Evolutionary conservation across 2,113 vertebrate species (phyloP), one percentile per base, ranked within the genome.

Genomic region (Paedocypris sp.): DNA sequence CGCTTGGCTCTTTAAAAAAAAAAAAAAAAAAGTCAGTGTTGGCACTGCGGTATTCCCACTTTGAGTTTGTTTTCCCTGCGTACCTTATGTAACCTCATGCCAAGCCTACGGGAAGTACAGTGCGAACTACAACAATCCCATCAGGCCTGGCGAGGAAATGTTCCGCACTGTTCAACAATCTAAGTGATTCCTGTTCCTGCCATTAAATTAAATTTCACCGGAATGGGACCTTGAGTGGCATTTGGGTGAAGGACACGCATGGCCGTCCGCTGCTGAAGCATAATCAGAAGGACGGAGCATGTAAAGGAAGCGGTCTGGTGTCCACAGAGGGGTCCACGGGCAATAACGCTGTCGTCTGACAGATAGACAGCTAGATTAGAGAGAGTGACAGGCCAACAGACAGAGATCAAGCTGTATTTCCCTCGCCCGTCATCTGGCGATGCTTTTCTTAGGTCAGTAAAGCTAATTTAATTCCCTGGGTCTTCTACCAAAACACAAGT

Each of bases 341-440:
- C 78, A 85, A 87, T 82, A 85, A 82, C 60, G 45, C 46, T 51
- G 56, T 61, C 45, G 31, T 64, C 68, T 75, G 77, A 76, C 69
- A 80, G 83, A 82, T 69, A 79, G 82, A 83, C 81, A 82, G 79
- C 80, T 82, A 82, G 83, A 86, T 84, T 82, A 83, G 82, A 82
- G 68, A 79, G 76, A 77, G 75, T 79, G 84, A 81, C 81, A 82
- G 80, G 70, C 78, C 76, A 79, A 85, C 80, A 80, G 83, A 75
- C 80, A 82, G 77, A 72, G 77, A 85, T 84, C 82, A 87, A 82
- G 76, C 76, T 70, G 75, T 80, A 81, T 80, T 81, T 79, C 32
- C 67, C 75, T 74, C 16, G 43, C 78, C 77, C 69, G 53, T 84
- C 81, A 82, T 78, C 73, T 76, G 78, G 72, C 78, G 78, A 73